phyloP scores from a whole-genome alignment of 2,888 invertebrate species.

The Xanthorhoe designata region DNA sequence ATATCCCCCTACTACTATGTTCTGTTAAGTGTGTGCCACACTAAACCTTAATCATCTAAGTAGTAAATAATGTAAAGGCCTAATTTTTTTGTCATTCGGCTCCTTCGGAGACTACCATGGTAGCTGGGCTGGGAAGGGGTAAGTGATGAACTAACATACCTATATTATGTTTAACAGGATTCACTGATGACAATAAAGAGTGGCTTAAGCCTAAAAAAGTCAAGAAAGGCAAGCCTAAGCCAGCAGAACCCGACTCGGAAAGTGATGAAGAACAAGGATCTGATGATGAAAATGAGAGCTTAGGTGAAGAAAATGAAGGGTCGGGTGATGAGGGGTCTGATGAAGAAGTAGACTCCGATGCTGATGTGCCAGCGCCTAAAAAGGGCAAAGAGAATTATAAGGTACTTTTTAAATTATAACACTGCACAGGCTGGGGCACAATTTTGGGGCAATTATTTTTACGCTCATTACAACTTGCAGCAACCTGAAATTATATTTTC shows the following conservation, averaged over 20 bases:
- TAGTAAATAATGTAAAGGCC: no score
- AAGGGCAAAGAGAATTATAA: slow-evolving; percentile 70
- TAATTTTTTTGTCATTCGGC: no score
- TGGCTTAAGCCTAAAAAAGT: slow-evolving; percentile 89
- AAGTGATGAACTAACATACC: background rate
- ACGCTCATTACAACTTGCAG: no score
- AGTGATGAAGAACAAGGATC: slow-evolving; percentile 57
- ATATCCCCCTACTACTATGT: no score
- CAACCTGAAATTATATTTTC: no score
- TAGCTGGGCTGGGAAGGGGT: no score
- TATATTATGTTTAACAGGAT: slow-evolving; percentile 69
- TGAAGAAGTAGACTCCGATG: slow-evolving; percentile 47
- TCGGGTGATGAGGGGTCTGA: slow-evolving; percentile 50
- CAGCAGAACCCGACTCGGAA: slow-evolving; percentile 51
- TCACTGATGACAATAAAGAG: slow-evolving; percentile 89
- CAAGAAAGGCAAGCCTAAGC: slow-evolving; percentile 60
- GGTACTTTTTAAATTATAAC: slow-evolving; percentile 48
- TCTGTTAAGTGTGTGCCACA: no score
- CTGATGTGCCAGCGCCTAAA: slow-evolving; percentile 47
- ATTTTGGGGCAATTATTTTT: no score
- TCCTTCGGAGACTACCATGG: no score
- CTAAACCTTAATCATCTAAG: background rate
- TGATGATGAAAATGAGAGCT: slow-evolving; percentile 13
- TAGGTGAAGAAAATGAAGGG: slow-evolving; percentile 15
- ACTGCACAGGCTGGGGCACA: no score